These are phyloP conservation scores for Stomatorhinus walkeri DNA, from an alignment of 2,797 vertebrate genomes.

Conservation along the genomic window DNA sequence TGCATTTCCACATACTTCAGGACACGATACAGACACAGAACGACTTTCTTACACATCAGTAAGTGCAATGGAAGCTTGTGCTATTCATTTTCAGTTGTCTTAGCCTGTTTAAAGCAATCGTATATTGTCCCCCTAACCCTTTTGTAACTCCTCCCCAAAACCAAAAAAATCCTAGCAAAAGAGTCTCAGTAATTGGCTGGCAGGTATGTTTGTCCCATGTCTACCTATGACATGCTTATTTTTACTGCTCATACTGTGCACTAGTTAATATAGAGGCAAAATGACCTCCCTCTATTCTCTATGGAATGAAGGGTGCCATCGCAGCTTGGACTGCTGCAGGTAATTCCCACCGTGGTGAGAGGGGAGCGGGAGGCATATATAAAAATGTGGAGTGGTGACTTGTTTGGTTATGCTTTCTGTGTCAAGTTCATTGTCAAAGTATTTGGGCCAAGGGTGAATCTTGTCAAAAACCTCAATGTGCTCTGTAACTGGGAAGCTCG, in stretches of 20 bases:
- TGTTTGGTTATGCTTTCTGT: background rate
- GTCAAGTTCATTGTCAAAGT: background rate
- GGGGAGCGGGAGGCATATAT: background rate
- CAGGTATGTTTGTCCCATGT: background rate
- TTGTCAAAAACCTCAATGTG: background rate
- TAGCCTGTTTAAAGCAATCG: background rate
- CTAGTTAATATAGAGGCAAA: background rate
- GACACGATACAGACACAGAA: background rate
- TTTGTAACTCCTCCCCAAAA: background rate
- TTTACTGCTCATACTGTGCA: background rate
- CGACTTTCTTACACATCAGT: background rate
- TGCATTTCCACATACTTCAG: background rate
- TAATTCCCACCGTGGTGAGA: background rate
- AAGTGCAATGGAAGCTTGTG: background rate
- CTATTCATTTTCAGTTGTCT: background rate
- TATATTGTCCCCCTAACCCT: background rate
- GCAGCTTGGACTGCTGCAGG: background rate
- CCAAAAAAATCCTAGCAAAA: background rate
- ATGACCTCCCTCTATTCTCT: background rate
- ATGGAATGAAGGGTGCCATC: background rate
- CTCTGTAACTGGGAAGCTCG: background rate
- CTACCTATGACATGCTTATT: background rate
- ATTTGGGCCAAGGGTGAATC: background rate
- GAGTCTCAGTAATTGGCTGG: background rate
- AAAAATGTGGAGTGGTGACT: background rate